phyloP scores from a whole-genome alignment of 1,140 invertebrate species.

The Arion vulgaris region DNA sequence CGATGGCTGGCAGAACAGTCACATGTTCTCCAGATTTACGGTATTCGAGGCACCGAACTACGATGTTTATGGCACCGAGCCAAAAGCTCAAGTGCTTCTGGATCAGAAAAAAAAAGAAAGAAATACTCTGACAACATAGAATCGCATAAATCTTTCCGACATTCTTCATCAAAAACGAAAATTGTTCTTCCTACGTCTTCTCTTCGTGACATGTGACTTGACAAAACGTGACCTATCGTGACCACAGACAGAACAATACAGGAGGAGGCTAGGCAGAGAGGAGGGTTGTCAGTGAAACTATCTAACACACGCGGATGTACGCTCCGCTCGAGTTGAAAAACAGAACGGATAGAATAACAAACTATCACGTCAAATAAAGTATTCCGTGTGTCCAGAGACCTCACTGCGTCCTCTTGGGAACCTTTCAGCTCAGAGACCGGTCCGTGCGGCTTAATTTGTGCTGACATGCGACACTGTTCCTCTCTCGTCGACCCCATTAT shows the following conservation, averaged over 20 bases:
- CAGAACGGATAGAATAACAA: background rate
- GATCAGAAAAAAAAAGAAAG: no score
- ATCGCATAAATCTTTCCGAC: no score
- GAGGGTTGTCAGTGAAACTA: background rate
- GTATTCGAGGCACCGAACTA: no score
- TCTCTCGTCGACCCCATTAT: constrained; percentile 16
- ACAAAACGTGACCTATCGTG: no score
- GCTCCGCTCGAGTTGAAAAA: background rate
- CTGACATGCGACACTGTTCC: background rate
- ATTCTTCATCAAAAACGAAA: no score
- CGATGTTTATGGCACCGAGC: no score
- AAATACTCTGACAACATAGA: no score
- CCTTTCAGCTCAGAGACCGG: background rate
- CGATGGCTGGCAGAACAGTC: no score
- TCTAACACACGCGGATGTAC: background rate
- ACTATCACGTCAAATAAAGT: constrained; percentile 6
- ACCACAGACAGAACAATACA: background rate
- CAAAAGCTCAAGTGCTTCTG: no score
- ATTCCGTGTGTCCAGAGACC: background rate
- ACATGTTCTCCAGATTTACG: no score
- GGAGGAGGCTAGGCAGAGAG: background rate
- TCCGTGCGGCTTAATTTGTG: background rate
- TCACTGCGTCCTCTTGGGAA: background rate
- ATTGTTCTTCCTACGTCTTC: no score
- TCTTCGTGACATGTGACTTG: no score